Conservation (phyloP, 1,140 invertebrate genomes). For the Drosophila suzukii region DNA sequence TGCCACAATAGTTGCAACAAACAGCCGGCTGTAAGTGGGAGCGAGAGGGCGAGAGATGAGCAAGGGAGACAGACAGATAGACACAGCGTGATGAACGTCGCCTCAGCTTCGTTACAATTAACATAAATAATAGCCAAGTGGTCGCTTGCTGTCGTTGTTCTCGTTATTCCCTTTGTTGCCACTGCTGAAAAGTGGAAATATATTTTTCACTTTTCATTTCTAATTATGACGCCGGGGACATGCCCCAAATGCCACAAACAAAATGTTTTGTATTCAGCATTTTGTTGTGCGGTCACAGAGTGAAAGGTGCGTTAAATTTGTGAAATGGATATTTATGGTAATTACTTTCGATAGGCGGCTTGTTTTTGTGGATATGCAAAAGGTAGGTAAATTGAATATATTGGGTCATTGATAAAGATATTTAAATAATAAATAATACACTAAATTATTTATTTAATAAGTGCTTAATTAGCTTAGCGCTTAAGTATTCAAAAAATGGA, state of each 20-base stretch:
- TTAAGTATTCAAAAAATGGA: too few relatives aligned
- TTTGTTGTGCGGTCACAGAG: slow-evolving; percentile 22
- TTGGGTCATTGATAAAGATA: neutral
- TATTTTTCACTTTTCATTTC: slow-evolving; percentile 77
- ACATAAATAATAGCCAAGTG: slow-evolving; percentile 80
- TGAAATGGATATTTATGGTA: slow-evolving; percentile 29
- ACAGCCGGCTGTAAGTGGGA: neutral
- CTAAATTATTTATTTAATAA: neutral
- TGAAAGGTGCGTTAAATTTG: slow-evolving; percentile 47
- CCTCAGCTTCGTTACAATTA: slow-evolving; percentile 70
- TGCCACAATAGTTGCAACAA: slow-evolving; percentile 43
- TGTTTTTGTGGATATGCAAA: slow-evolving; percentile 10
- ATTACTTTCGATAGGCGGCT: slow-evolving; percentile 21
- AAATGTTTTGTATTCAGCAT: slow-evolving; percentile 39
- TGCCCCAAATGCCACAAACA: slow-evolving; percentile 71
- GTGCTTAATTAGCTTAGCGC: neutral
- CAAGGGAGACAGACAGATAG: slow-evolving; percentile 27
- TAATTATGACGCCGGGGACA: slow-evolving; percentile 71
- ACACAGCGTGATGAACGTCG: slow-evolving; percentile 70
- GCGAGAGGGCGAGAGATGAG: slow-evolving; percentile 13
- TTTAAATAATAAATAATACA: neutral
- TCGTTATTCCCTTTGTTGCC: slow-evolving; percentile 37
- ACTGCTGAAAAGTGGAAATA: slow-evolving; percentile 62
- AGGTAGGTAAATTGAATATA: slow-evolving; percentile 4
- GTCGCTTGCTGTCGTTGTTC: slow-evolving; percentile 42